phyloP scores from a whole-genome alignment of 2,888 invertebrate genomes.

The Sesia bembeciformis region DNA sequence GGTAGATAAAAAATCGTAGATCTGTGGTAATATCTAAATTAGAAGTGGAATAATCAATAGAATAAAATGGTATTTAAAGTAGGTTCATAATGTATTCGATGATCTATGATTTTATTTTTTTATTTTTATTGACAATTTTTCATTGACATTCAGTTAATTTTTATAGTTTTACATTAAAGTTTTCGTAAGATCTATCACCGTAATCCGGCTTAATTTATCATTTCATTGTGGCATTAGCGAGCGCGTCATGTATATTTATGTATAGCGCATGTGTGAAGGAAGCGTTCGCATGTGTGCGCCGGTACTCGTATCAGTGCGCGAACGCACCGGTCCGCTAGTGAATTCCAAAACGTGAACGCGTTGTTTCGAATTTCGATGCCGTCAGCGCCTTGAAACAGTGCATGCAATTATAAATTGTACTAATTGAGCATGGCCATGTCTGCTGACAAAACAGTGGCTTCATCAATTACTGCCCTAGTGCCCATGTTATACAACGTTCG shows the following conservation, averaged over 20 bases:
- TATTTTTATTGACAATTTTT: no score
- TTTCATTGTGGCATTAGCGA: slow-evolving; percentile 12
- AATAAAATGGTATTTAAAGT: no score
- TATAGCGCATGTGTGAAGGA: slow-evolving; percentile 29
- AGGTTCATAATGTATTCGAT: no score
- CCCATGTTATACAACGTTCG: slow-evolving; percentile 42
- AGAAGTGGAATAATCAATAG: no score
- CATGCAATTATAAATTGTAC: slow-evolving; percentile 67
- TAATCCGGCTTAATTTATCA: slow-evolving; percentile 21
- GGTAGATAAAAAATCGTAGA: no score
- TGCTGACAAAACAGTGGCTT: slow-evolving; percentile 55
- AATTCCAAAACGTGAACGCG: slow-evolving; percentile 66
- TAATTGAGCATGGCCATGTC: slow-evolving; percentile 67
- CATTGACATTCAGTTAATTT: no score
- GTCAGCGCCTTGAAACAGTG: slow-evolving; percentile 56
- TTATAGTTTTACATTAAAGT: no score
- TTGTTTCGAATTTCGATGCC: slow-evolving; percentile 56
- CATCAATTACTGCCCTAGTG: slow-evolving; percentile 49
- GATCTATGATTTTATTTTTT: no score
- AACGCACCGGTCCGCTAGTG: slow-evolving; percentile 56
- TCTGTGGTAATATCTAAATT: no score
- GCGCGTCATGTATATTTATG: slow-evolving; percentile 4
- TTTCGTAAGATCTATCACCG: neutral
- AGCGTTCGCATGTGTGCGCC: slow-evolving; percentile 20
- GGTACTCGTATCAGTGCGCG: slow-evolving; percentile 47